Evolutionary conservation across 2,797 vertebrate species (phyloP).

Genomic region (Spheniscus humboldti): DNA sequence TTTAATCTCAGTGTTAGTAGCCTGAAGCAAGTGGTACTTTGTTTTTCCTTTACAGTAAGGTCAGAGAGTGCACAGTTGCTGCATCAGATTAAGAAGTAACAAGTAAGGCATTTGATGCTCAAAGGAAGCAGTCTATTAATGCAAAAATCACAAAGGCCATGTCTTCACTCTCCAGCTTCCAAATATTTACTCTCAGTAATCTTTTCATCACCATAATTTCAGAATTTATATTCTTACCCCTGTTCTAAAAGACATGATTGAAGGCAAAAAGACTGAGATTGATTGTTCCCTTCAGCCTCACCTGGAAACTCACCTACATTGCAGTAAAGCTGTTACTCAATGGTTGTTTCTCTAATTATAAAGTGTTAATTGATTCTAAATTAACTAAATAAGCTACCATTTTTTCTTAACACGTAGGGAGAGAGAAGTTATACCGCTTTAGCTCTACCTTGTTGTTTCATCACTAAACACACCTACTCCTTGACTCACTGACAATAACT

Average conservation of each 20-base stretch:
- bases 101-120: constrained; percentile 2
- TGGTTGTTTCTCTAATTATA: background rate
- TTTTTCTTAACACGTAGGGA: background rate
- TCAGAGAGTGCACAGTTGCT: background rate
- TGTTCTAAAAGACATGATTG: background rate
- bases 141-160: background rate
- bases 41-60: background rate
- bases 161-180: background rate
- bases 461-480: background rate
- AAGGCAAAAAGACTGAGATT: background rate
- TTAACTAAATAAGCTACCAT: background rate
- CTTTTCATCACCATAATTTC: background rate
- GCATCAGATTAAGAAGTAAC: constrained; percentile 20
- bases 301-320: background rate
- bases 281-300: background rate
- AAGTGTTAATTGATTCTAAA: background rate
- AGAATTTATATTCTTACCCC: background rate
- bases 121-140: background rate
- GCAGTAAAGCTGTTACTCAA: background rate
- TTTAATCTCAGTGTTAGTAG: background rate
- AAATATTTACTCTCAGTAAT: background rate
- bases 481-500: background rate
- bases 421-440: background rate
- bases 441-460: background rate
- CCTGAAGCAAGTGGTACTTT: background rate